Conservation (phyloP, 1,140 invertebrate species). For the Archegozetes longisetosus region DNA sequence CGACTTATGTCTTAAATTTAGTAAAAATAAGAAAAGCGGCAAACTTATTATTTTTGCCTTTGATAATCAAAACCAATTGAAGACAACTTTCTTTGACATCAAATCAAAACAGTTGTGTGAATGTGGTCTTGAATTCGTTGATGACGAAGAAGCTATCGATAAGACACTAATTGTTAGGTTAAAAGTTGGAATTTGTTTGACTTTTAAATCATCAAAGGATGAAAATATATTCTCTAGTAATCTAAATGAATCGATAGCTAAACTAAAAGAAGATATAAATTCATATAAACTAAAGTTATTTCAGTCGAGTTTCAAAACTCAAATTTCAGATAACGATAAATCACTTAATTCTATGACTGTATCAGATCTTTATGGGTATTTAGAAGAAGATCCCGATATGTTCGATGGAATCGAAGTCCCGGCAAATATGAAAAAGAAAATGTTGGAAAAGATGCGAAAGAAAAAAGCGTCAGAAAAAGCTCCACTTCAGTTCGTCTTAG, state of each 20-base stretch:
- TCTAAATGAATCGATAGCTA: background rate
- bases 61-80: background rate
- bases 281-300: background rate
- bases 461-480: background rate
- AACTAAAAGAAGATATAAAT: background rate
- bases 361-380: slow-evolving; percentile 1
- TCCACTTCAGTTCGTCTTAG: background rate
- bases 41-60: background rate
- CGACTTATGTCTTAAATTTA: background rate
- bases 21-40: slow-evolving; percentile 8
- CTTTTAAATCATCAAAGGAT: background rate
- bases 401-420: slow-evolving; percentile 10
- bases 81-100: slow-evolving; percentile 1
- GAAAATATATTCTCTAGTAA: background rate
- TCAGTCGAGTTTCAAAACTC: background rate
- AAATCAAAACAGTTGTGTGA: slow-evolving; percentile 5
- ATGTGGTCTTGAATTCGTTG: background rate
- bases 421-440: slow-evolving; percentile 15
- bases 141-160: background rate
- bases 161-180: background rate
- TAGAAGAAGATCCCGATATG: slow-evolving; percentile 13
- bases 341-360: background rate
- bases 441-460: slow-evolving; percentile 14
- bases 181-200: background rate
- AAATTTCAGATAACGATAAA: background rate